These are phyloP conservation scores for Melanostigma gelatinosum DNA, from an alignment of 2,113 vertebrate genomes.

Conservation along the genomic window DNA sequence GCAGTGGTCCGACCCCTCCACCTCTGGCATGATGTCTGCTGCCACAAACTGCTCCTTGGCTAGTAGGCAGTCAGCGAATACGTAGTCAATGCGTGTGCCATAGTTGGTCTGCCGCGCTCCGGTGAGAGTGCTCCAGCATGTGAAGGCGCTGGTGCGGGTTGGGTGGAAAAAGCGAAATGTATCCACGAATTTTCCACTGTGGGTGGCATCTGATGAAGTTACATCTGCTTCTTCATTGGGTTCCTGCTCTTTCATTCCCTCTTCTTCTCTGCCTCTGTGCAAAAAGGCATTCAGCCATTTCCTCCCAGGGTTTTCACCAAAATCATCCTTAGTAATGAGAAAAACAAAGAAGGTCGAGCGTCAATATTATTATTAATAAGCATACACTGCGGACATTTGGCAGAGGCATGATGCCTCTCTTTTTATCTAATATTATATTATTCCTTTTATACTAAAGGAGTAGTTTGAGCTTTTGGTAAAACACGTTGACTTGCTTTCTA, in stretches of 20 bases:
- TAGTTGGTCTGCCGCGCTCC: slow-evolving; percentile 91
- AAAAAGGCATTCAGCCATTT: slow-evolving; percentile 85
- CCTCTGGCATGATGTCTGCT: slow-evolving; percentile 87
- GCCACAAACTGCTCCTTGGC: slow-evolving; percentile 78
- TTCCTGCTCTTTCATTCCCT: slow-evolving; percentile 29
- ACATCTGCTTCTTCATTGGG: slow-evolving; percentile 10
- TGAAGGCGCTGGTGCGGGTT: slow-evolving; percentile 85
- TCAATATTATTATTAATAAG: neutral
- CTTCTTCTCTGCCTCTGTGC: slow-evolving; percentile 28
- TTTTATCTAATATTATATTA: neutral
- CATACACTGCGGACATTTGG: neutral
- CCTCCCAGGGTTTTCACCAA: slow-evolving; percentile 86
- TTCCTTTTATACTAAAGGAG: neutral
- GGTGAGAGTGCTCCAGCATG: slow-evolving; percentile 88
- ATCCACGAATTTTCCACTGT: slow-evolving; percentile 84
- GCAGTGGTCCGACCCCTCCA: slow-evolving; percentile 92
- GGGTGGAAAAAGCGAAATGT: slow-evolving; percentile 89
- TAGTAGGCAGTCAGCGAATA: slow-evolving; percentile 82
- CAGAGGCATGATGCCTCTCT: neutral
- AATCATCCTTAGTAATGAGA: slow-evolving; percentile 78
- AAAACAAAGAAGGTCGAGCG: slow-evolving; percentile 10
- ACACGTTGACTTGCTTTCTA: neutral
- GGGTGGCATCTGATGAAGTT: neutral
- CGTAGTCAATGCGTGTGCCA: slow-evolving; percentile 91
- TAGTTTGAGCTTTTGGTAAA: neutral